Evolutionary conservation across 2,797 vertebrate species (phyloP), one percentile per base, ranked within the genome.

Genomic region (Myoxocephalus aenaeus): DNA sequence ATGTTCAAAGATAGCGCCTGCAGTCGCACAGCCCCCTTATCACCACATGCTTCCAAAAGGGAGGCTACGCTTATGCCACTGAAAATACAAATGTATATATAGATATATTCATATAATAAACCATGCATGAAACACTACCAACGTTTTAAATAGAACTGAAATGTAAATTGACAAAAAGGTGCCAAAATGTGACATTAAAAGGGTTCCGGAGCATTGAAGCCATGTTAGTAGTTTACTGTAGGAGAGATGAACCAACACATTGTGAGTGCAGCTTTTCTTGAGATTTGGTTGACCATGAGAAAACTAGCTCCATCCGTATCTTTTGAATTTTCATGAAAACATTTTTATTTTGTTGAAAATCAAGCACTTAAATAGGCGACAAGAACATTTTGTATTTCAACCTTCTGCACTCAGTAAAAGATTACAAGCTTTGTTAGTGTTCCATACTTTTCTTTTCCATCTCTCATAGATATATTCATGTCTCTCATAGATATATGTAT

Each of bases 1-100:
- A 1, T 75, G 76, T 90, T 87, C 87, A 87, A 86, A 90, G 82
- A 46, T 29, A 40, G 59, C 0, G 84, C 89, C 89, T 59, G 69
- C 44, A 61, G 84, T 62, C 59, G 27, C 18, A n/a, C 78, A 34
- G 64, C 82, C 84, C 85, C 76, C 72, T 1, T 79, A 64, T 44
- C 5, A 74, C 7, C 42, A 34, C 22, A 54, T 10, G 34, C 46
- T 64, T 64, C 32, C 72, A 34, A 50, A 44, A 46, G 32, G 50
- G 61, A 29, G 54, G 46, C 51, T 64, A 53, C 4, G 50, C 50
- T 36, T 29, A 42, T 27, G 48, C 57, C 20, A 14, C 10, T 62
- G 34, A 42, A 62, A 69, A 57, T 5, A 18, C 1, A 14, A 34
- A 22, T 38, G 5, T 38, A 58, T 1, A 17, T 54, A 46, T 46